Base-by-base conservation (phyloP, 2,888 invertebrate genomes). In the Drosophila algonquin region DNA sequence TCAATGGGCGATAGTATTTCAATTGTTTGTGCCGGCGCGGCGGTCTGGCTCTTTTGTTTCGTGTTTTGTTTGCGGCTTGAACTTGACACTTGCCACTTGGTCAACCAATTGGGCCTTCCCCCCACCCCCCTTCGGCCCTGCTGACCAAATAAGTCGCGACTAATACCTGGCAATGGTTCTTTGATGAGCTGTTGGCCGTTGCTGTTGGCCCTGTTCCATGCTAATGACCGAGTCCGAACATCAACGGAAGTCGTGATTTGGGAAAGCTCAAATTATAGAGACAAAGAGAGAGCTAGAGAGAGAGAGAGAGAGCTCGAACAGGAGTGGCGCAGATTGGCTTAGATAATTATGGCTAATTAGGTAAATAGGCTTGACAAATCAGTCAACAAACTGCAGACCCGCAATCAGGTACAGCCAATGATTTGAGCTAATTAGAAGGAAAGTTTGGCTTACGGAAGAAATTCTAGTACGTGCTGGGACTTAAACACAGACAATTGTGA, bases 61-160 rank as follows among this genome's bases (percentile, higher is more conserved):
- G 7, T n/a, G 35, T 30, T 27, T 32, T 60, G 50, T 67, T 70
- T 67, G 70, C 70, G 59, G 76, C 62, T 69, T 86, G 83, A 83
- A 83, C 86, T 83, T 83, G 83, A 87, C 88, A 82, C 82, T 80
- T 52, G 56, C 56, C 56, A 70, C 61, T 61, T 54, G 61, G 52
- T 62, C 47, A 32, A 27, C 48, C 24, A 44, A 44, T 57, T 27
- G 65, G 69, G 40, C 65, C 54, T 46, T 8, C 7, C 9, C 12
- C 52, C 35, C 3, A 4, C 35, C 40, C 6, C 35, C 7, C 40
- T n/a, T 14, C 2, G 18, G 16, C 46, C 16, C 24, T 53, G 7
- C 2, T n/a, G 27, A 1, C 46, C 50, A 57, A 58, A 35, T 58
- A 51, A 70, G 59, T 21, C 51, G 14, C 40, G 32, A 18, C 18